Evolutionary conservation across 1,140 invertebrate genomes (phyloP), one percentile per base, ranked within the genome.

Genomic region (Venustaconcha ellipsiformis): DNA sequence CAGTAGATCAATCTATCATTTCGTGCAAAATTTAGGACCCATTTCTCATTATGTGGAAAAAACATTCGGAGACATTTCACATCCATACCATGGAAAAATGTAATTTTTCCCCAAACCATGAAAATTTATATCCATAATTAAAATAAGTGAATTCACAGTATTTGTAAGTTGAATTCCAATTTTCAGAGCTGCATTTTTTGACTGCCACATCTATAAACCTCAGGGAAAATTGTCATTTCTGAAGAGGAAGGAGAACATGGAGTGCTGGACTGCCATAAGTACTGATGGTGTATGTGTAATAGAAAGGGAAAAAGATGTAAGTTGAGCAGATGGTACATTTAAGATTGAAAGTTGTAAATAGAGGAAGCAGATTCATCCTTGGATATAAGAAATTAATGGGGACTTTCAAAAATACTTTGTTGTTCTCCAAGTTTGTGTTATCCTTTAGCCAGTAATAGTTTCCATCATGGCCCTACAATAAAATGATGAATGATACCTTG

Each of bases 191-290:
- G 95, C 95, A 14, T 88, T 86, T 78, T 96, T 96, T 88, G 94
- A 94, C 91, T 96, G 95, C 15, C 95, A 97, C 91, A 94, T 97
- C 58, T 96, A 98, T 87, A 94, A 95, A 88, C 95, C 96, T 0
- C 93, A 95, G 0, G 92, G 95, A 71, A 95, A 95, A 23, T 90
- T 97, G 26, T 94, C 94, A 60, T 95, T 95, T 20, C 92, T 97
- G 83, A 93, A 97, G 20, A 72, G 80, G 14, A 95, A 94, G 14
- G 94, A 96, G 87, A 94, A 94, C 81, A 95, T 97, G 88, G 93
- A 95, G 15, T 94, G 97, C 14, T 92, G 96, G 26, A 92, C 97
- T 26, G 96, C 95, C n/a, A 94, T 98, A 73, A 97, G 97, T 87
- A 93, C 94, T 14, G 93, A 94, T 78, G 95, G 96, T 23, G 93